phyloP scores from a whole-genome alignment of 2,888 invertebrate species.

The Mamestra brassicae region DNA sequence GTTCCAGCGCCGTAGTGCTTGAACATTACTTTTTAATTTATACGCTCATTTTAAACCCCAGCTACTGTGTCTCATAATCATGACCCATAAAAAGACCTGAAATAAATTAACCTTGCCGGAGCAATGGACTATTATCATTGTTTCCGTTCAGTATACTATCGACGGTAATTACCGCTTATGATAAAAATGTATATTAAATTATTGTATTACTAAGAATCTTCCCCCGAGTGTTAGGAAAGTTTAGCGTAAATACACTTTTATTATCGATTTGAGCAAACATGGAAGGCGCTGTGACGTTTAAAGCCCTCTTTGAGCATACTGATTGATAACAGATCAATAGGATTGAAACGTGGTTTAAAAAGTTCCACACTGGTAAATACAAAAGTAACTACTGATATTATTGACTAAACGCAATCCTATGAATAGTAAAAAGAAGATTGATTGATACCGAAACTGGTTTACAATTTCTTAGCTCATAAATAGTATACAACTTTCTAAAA shows the following conservation, averaged over 20 bases:
- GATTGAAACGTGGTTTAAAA: neutral
- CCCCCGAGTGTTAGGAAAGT: conserved; percentile 6
- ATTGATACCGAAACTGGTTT: neutral
- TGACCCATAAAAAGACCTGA: conserved; percentile 31
- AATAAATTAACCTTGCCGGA: conserved; percentile 32
- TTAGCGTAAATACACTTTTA: conserved; percentile 5
- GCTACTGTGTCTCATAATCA: neutral
- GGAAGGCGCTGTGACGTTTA: neutral
- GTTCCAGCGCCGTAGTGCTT: no score
- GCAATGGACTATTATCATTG: conserved; percentile 36
- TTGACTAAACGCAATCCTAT: neutral
- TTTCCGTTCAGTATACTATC: conserved; percentile 25
- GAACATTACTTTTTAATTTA: no score
- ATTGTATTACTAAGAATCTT: conserved; percentile 14
- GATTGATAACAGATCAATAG: neutral
- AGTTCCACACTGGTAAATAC: no score
- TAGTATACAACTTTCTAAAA: conserved; percentile 5
- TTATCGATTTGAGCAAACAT: neutral
- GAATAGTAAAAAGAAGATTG: neutral
- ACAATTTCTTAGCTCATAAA: neutral
- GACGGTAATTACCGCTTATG: conserved; percentile 11
- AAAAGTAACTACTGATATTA: no score
- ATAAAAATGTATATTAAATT: conserved; percentile 33
- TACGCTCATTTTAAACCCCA: neutral
- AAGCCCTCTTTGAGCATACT: neutral